Conservation (phyloP, 2,113 vertebrate genomes). For the Patagioenas fasciata region DNA sequence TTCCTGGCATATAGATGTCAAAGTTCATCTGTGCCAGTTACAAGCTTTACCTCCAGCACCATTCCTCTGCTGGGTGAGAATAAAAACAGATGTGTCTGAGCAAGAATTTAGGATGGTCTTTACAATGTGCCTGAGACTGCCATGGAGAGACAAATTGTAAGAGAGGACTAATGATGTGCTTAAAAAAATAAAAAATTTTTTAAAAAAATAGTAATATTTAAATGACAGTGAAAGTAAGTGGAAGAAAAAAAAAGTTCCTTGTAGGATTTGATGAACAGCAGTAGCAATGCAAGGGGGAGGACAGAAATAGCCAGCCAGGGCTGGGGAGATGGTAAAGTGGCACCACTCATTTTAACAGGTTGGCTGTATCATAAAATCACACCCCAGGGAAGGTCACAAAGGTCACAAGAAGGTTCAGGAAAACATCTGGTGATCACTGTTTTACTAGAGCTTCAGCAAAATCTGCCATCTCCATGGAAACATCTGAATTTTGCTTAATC, state of each 20-base stretch:
- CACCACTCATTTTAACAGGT: background rate
- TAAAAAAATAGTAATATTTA: background rate
- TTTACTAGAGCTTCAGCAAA: background rate
- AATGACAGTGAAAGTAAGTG: background rate
- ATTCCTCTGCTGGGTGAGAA: background rate
- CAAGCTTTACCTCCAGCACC: background rate
- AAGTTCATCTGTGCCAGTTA: background rate
- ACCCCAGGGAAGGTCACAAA: background rate
- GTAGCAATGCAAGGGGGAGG: background rate
- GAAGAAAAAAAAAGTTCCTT: background rate
- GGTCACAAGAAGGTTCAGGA: background rate
- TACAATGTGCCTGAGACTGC: background rate
- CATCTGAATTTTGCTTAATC: background rate
- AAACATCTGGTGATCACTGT: background rate
- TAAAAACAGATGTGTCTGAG: background rate
- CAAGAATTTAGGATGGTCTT: background rate
- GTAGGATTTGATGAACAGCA: background rate
- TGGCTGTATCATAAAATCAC: background rate
- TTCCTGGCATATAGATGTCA: background rate
- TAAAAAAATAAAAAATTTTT: too few species aligned
- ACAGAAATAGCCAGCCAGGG: background rate
- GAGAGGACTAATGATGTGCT: background rate
- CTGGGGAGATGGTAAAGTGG: background rate
- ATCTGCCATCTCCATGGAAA: background rate
- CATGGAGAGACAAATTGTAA: background rate